Evolutionary conservation across 2,113 vertebrate genomes (phyloP).

Genomic region (Phalacrocorax aristotelis): DNA sequence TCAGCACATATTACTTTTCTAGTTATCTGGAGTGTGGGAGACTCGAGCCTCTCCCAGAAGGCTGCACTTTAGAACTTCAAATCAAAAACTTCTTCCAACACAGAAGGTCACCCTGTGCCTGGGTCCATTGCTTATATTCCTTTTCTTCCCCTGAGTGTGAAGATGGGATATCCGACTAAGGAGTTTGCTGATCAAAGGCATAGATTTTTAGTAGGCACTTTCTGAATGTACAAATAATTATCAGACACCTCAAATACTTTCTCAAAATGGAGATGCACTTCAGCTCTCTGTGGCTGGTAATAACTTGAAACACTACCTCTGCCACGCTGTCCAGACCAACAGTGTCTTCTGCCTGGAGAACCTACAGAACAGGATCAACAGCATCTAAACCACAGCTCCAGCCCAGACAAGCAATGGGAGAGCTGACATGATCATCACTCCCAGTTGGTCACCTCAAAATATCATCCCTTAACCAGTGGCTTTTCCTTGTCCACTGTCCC

Average conservation of each 20-base stretch:
- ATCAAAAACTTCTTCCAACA: neutral
- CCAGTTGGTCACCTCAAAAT: neutral
- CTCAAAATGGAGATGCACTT: slow-evolving; percentile 3
- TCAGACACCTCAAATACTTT: neutral
- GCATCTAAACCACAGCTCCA: neutral
- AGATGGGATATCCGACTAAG: neutral
- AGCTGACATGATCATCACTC: neutral
- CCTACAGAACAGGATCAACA: neutral
- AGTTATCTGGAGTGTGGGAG: neutral
- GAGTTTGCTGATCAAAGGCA: neutral
- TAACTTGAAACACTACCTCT: neutral
- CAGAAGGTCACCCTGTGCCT: neutral
- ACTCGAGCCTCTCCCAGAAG: neutral
- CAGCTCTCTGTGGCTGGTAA: neutral
- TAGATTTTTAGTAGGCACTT: neutral
- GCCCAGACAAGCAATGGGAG: neutral
- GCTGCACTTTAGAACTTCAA: neutral
- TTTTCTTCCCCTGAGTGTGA: neutral
- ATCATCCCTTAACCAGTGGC: neutral
- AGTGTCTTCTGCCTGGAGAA: neutral
- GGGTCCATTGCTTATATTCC: neutral
- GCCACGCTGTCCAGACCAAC: neutral
- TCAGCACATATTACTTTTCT: neutral
- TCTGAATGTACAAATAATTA: neutral
- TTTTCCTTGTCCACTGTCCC: neutral